These are phyloP conservation scores for Apteryx owenii DNA, from an alignment of 2,113 vertebrate species.

Conservation along the genomic window DNA sequence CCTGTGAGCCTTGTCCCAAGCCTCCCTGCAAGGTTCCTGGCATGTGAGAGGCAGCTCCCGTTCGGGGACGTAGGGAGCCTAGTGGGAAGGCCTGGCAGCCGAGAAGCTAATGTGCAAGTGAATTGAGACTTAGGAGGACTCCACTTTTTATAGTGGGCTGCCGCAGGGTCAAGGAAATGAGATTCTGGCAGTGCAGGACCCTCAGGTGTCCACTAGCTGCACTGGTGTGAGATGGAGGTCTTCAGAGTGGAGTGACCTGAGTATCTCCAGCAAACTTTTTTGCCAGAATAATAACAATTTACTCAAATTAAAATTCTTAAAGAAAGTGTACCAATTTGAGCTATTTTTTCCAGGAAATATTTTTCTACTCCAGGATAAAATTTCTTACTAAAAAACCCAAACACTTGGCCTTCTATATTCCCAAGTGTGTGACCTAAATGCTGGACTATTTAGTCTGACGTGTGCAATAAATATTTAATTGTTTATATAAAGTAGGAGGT, in stretches of 20 bases:
- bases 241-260: background rate
- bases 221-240: background rate
- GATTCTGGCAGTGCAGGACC: background rate
- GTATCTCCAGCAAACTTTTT: background rate
- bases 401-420: background rate
- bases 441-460: background rate
- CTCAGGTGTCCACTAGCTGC: background rate
- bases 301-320: background rate
- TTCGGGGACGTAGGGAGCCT: fast-evolving
- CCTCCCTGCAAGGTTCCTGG: background rate
- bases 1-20: background rate
- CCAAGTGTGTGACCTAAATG: background rate
- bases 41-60: background rate
- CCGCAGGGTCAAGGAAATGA: background rate
- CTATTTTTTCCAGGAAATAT: background rate
- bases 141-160: background rate
- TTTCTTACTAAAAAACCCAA: background rate
- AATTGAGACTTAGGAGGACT: background rate
- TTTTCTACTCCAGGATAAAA: background rate
- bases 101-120: background rate
- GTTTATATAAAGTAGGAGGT: background rate
- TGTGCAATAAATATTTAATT: background rate
- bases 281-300: background rate
- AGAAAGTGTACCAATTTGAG: background rate
- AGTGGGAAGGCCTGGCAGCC: background rate